Evolutionary conservation across 37 sponge, comb jelly and placozoan species (phyloP), one percentile per base, ranked within the genome.

Genomic region (Axinella damicornis): DNA sequence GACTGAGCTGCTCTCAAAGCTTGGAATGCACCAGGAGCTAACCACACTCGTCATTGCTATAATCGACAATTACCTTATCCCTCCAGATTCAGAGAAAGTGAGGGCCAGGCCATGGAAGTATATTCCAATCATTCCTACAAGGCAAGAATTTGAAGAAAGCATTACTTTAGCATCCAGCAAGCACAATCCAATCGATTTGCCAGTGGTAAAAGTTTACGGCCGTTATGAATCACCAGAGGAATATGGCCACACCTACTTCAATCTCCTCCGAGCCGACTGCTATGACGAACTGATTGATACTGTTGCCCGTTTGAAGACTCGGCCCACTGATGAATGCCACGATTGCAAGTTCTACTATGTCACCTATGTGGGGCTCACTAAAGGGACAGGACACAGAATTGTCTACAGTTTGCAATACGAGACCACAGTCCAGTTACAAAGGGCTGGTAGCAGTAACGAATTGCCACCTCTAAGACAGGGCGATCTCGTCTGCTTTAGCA

Each of bases 241-340:
- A 34, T 76, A 76, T 76, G 76, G 76, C 58, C 76, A 35, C 25
- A 57, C 76, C 58, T 76, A 57, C 76, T 76, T 57, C 52, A n/a
- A 32, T 57, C 76, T 76, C 21, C 76, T 76, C 2, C 30, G 76
- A 35, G 58, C 58, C 2, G 76, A 76, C 61, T 76, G 76, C 58
- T 57, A 76, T 57, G 57, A 35, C 34, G 32, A 54, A 40, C 52
- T 76, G 5, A 33, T 28, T 52, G 33, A 40, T 30, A 33, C 31
- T 14, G 56, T 76, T 31, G 18, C 58, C 35, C 30, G 32, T 2
- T 57, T 76, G 2, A 76, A 53, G 18, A 67, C 27, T 2, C 27
- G 28, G 32, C 57, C 25, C 13, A 20, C 58, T 21, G 59, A 20
- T 57, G 76, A 34, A 28, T 17, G 33, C 31, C 28, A 30, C 20